phyloP scores from a whole-genome alignment of 2,113 vertebrate species.

The Platysteira castanea region DNA sequence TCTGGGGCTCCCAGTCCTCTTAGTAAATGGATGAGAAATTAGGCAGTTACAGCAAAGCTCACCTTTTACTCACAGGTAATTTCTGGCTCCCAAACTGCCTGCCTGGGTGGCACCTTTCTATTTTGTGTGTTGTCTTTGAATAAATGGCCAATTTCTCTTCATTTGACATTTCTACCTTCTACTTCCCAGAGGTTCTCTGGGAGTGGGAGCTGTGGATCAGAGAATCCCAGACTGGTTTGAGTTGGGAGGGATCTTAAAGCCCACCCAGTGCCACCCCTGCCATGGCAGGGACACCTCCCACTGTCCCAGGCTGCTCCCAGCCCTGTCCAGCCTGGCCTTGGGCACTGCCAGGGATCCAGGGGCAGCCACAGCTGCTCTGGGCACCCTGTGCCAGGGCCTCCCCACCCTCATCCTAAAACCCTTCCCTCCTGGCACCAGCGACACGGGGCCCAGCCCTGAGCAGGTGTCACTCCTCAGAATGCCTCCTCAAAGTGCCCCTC shows the following conservation, averaged over 20 bases:
- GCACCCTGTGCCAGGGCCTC: not conserved
- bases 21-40: not conserved
- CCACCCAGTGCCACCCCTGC: not conserved
- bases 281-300: not conserved
- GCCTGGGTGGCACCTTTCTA: not conserved
- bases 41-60: not conserved
- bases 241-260: not conserved
- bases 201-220: not conserved
- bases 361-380: not conserved
- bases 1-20: not conserved
- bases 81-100: not conserved
- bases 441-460: rapidly evolving
- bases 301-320: not conserved
- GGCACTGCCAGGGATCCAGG: not conserved
- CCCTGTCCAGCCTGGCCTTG: not conserved
- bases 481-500: too few species aligned
- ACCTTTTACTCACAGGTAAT: not conserved
- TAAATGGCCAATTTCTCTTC: not conserved
- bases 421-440: rapidly evolving
- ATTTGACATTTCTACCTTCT: not conserved
- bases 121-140: not conserved
- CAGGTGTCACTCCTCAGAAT: rapidly evolving
- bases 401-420: not conserved
- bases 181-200: not conserved
- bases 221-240: not conserved